Base-by-base conservation (phyloP, 2,113 vertebrate genomes). In the Hepsetus odoe region DNA sequence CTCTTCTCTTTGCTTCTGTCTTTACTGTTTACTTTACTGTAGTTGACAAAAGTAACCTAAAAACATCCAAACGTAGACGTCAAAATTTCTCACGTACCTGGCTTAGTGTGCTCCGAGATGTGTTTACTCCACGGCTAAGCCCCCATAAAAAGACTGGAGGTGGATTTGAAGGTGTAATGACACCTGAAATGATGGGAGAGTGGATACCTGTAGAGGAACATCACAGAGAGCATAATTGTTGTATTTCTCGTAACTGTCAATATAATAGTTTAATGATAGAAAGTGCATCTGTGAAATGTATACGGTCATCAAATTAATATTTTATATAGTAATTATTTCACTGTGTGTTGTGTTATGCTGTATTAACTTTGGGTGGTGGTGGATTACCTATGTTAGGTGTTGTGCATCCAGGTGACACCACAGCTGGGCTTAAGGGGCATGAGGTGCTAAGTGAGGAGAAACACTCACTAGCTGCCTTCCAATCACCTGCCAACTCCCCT, bases 41-140 rank as follows among this genome's bases (percentile, higher is more conserved):
- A n/a, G n/a, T n/a, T n/a, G n/a, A n/a, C n/a, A n/a, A n/a, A n/a
- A n/a, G n/a, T n/a, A n/a, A n/a, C n/a, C n/a, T n/a, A 61, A 14
- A 26, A 22, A 61, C 5, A 59, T 22, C 42, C 18, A 59, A 38
- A 66, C 10, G 12, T 18, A 33, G 58, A n/a, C 16, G 5, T 35
- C 14, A 44, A 44, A 14, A 20, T 1, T 10, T 24, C 72, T 71
- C 73, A 81, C 91, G 75, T 82, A 99, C 97, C 95, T 95, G 93
- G 89, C 92, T 93, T 85, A 92, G 93, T 71, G 93, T 94, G 24
- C 86, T 86, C 74, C 90, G 92, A 78, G 89, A 87, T 85, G 93
- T 95, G 88, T 72, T 91, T 46, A 88, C 83, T 12, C 91, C 88
- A 80, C 92, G 79, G 82, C 44, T 76, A 0, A 49, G 32, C 8